These are phyloP conservation scores for Cantharis rustica DNA, from an alignment of 2,888 invertebrate species.

Conservation along the genomic window DNA sequence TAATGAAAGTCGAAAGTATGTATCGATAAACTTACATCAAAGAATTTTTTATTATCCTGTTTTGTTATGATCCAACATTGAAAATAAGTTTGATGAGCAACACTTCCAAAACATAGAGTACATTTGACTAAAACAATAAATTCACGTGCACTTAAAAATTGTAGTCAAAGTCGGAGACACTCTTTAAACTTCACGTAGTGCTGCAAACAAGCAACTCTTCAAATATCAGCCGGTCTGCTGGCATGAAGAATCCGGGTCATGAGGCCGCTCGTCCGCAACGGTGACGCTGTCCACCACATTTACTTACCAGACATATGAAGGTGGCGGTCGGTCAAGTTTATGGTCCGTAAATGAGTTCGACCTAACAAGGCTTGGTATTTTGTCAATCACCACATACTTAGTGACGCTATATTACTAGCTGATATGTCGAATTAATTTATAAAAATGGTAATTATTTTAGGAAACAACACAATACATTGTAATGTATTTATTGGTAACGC, in stretches of 20 bases:
- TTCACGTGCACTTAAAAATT: background rate
- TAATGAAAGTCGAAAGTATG: background rate
- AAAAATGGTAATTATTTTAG: background rate
- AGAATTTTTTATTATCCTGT: background rate
- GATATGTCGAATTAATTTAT: background rate
- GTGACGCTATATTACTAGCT: background rate
- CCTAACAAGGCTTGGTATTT: background rate
- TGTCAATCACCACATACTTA: background rate
- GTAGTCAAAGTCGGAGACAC: background rate
- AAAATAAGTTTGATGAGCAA: background rate
- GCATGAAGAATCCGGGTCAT: slow-evolving; percentile 49
- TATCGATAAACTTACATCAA: background rate
- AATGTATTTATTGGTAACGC: background rate
- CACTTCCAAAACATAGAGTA: background rate
- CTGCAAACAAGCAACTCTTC: slow-evolving; percentile 27
- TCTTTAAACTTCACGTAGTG: slow-evolving; percentile 1
- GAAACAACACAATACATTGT: background rate
- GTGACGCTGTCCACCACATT: slow-evolving; percentile 46
- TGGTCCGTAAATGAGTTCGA: slow-evolving; percentile 6
- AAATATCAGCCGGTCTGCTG: slow-evolving; percentile 27
- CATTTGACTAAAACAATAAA: background rate
- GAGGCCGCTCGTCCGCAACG: slow-evolving; percentile 55
- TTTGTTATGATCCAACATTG: background rate
- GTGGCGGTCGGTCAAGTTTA: slow-evolving; percentile 24
- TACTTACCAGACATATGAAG: slow-evolving; percentile 21